phyloP scores from a whole-genome alignment of 1,140 invertebrate species.

The Drosophila rhopaloa region DNA sequence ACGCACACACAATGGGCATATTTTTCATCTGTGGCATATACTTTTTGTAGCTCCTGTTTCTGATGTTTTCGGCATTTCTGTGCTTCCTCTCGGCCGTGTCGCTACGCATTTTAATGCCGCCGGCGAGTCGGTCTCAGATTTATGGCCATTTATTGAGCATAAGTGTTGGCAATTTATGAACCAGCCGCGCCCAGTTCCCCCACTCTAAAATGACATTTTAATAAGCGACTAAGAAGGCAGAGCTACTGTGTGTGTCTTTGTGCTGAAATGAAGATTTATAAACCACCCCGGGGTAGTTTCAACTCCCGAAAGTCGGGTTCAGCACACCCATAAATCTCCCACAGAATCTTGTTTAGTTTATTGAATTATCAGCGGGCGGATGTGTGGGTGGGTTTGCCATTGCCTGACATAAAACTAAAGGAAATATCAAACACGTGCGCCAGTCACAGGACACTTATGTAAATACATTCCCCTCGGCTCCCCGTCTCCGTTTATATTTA shows the following conservation, averaged over 20 bases:
- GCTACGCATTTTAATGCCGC: slow-evolving; percentile 68
- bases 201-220: slow-evolving; percentile 64
- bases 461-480: slow-evolving; percentile 39
- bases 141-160: slow-evolving; percentile 76
- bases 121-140: slow-evolving; percentile 46
- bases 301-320: slow-evolving; percentile 48
- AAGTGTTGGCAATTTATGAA: slow-evolving; percentile 74
- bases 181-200: slow-evolving; percentile 48
- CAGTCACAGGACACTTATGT: slow-evolving; percentile 64
- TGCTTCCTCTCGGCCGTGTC: slow-evolving; percentile 18
- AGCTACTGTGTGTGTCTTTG: slow-evolving; percentile 9
- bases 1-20: slow-evolving; percentile 29
- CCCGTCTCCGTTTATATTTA: slow-evolving; percentile 54
- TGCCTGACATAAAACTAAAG: slow-evolving; percentile 72
- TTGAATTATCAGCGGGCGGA: slow-evolving; percentile 67
- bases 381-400: slow-evolving; percentile 40
- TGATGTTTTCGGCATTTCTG: slow-evolving; percentile 31
- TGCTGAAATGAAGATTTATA: slow-evolving; percentile 75
- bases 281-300: slow-evolving; percentile 50
- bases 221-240: slow-evolving; percentile 54
- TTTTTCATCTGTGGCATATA: slow-evolving; percentile 63
- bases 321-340: slow-evolving; percentile 73
- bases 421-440: slow-evolving; percentile 77
- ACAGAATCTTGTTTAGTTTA: slow-evolving; percentile 79
- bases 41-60: slow-evolving; percentile 32